Conservation (phyloP, 2,888 invertebrate species). For the Idaea straminata region DNA sequence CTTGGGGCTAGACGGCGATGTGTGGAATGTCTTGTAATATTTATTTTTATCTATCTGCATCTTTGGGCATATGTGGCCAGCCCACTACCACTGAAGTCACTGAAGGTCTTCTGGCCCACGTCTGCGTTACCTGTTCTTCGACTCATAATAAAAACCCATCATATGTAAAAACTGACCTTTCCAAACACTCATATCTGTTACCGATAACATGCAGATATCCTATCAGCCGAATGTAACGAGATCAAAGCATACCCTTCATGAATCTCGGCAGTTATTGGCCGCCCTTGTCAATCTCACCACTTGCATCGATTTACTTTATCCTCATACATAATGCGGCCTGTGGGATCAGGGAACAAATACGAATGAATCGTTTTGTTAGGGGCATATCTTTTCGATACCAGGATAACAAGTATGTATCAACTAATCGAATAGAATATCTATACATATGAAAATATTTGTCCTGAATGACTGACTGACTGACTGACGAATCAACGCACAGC, state of each 20-base stretch:
- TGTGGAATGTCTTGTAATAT: no score
- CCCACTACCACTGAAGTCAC: no score
- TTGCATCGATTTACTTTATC: constrained; percentile 1
- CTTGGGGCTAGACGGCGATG: no score
- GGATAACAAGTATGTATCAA: background rate
- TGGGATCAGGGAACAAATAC: background rate
- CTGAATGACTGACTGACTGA: no score
- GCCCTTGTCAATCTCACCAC: constrained; percentile 1
- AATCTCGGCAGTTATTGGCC: background rate
- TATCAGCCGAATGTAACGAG: background rate
- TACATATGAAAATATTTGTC: no score
- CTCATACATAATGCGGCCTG: background rate
- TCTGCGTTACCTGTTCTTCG: no score
- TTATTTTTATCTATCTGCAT: no score
- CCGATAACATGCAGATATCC: background rate
- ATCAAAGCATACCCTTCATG: background rate
- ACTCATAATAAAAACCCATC: no score
- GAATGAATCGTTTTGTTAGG: background rate
- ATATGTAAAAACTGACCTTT: background rate
- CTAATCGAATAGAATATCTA: background rate
- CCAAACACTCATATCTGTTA: background rate
- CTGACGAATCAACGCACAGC: no score
- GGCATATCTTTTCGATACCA: background rate
- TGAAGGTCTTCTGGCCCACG: no score
- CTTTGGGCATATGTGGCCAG: no score